A percentile compares a stretch with the other conserved stretches of the same genome.
Evolutionary conservation across 1,140 invertebrate genomes (phyloP).

Genomic region (Trachelipus rathkii): DNA sequence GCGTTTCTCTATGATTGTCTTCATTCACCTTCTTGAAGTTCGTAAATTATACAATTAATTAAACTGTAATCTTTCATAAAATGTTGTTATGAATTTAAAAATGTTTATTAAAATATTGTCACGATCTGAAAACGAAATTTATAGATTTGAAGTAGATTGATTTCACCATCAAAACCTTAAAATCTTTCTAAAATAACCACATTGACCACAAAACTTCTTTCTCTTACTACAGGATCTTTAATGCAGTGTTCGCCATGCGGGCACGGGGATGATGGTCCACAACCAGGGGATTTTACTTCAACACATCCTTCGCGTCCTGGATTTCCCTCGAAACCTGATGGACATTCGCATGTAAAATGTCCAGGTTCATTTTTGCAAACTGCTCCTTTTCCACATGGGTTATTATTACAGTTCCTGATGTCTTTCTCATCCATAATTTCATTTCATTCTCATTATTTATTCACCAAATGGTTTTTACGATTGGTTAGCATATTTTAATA

Average conservation of each 20-base stretch:
- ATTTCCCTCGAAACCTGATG: constrained; percentile 60
- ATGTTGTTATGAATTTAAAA: too few relatives aligned
- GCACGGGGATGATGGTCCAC: constrained; percentile 70
- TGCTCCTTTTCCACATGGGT: constrained; percentile 73
- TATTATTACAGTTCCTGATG: constrained; percentile 73
- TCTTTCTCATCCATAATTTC: too few relatives aligned
- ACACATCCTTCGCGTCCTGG: constrained; percentile 67
- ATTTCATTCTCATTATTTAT: too few relatives aligned
- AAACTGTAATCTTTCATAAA: too few relatives aligned
- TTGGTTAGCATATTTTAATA: too few relatives aligned
- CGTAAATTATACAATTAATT: too few relatives aligned
- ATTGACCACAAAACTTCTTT: constrained; percentile 76
- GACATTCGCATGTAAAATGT: constrained; percentile 80
- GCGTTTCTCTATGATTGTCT: too few relatives aligned
- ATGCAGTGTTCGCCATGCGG: constrained; percentile 78
- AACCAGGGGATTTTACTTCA: constrained; percentile 60
- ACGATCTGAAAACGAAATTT: too few relatives aligned
- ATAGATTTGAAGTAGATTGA: constrained; percentile 80
- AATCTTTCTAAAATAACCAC: constrained; percentile 73
- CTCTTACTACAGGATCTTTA: constrained; percentile 63
- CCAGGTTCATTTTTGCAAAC: constrained; percentile 84
- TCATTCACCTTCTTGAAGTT: too few relatives aligned
- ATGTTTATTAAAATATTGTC: too few relatives aligned
- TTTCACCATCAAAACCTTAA: constrained; percentile 74
- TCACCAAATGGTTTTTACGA: too few relatives aligned